Conservation (phyloP, 2,797 vertebrate genomes). For the Trachurus trachurus region DNA sequence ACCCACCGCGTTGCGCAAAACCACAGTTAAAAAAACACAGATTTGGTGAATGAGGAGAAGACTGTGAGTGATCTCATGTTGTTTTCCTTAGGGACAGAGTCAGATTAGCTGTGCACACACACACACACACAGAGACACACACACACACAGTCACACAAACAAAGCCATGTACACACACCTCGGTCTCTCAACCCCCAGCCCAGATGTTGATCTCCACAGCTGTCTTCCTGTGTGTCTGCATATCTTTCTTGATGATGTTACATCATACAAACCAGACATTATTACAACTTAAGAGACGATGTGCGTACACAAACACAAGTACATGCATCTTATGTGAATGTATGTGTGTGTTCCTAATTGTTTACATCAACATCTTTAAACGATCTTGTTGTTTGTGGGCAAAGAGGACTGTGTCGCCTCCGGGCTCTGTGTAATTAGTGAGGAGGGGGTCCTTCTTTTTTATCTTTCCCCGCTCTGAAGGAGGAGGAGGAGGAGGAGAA, state of each 20-base stretch:
- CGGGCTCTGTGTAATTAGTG: slow-evolving; percentile 71
- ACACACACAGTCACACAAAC: slow-evolving; percentile 58
- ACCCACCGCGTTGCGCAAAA: slow-evolving; percentile 42
- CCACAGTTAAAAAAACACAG: slow-evolving; percentile 55
- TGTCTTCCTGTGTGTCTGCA: slow-evolving; percentile 78
- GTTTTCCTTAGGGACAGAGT: slow-evolving; percentile 63
- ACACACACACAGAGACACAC: slow-evolving; percentile 31
- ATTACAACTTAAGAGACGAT: slow-evolving; percentile 49
- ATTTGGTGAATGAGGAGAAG: slow-evolving; percentile 60
- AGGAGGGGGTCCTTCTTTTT: slow-evolving; percentile 46
- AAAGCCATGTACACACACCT: slow-evolving; percentile 55
- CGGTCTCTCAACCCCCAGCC: slow-evolving; percentile 66
- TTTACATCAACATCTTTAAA: slow-evolving; percentile 83
- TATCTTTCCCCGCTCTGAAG: slow-evolving; percentile 32
- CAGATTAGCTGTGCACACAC: slow-evolving; percentile 47
- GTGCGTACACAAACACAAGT: slow-evolving; percentile 4
- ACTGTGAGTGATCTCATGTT: slow-evolving; percentile 58
- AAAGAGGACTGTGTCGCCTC: slow-evolving; percentile 67
- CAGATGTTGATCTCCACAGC: slow-evolving; percentile 83
- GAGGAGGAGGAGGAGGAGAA: slow-evolving; percentile 40
- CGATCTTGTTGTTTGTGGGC: slow-evolving; percentile 77
- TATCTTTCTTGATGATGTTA: slow-evolving; percentile 70
- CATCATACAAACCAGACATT: slow-evolving; percentile 57
- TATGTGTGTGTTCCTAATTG: slow-evolving; percentile 71
- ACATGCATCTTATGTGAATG: slow-evolving; percentile 42